Base-by-base conservation (phyloP, 2,113 vertebrate species). In the Lamprologus lemairii region DNA sequence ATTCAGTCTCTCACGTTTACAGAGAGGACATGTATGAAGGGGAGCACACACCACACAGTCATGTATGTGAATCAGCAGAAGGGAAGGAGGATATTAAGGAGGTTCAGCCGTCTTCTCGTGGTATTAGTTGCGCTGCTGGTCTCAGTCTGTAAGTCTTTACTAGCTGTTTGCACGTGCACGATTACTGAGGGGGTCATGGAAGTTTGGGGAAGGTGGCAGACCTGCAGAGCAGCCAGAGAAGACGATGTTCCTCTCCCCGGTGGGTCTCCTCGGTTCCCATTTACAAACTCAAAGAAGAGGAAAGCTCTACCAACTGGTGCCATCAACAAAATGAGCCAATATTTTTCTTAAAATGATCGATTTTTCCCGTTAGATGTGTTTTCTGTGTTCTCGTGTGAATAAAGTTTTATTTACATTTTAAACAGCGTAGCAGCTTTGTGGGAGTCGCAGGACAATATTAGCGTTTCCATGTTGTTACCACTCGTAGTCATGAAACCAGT, bases 401-500 rank as follows among this genome's bases (percentile, higher is more conserved):
- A 45, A 45, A 28, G 21, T 73, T 45, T 45, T 73, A 28, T 45
- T 73, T 73, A 73, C 68, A 73, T 73, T 26, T 73, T 26, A 45
- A 3, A 26, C 65, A 45, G 65, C 13, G 21, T 16, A 6, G 3
- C 7, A 45, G 21, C 21, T 26, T 73, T 10, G 21, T 71, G 8
- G 65, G 37, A 73, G 37, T 73, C 2, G 5, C 2, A 42, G n/a
- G 42, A 54, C 51, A 42, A 13, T 33, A 2, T 89, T 81, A 90
- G 65, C 47, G 51, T 82, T 86, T 49, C 49, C 51, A 42, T 26
- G 26, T 26, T 26, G 26, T 26, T 26, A 26, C 26, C 26, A n/a
- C 26, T 84, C 10, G 3, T 47, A 78, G 85, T 94, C 87, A 84
- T 80, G 37, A 84, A 84, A 80, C 55, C n/a, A 73, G 84, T 85